phyloP scores from a whole-genome alignment of 2,113 vertebrate species.

The Genyomyrus donnyi region DNA sequence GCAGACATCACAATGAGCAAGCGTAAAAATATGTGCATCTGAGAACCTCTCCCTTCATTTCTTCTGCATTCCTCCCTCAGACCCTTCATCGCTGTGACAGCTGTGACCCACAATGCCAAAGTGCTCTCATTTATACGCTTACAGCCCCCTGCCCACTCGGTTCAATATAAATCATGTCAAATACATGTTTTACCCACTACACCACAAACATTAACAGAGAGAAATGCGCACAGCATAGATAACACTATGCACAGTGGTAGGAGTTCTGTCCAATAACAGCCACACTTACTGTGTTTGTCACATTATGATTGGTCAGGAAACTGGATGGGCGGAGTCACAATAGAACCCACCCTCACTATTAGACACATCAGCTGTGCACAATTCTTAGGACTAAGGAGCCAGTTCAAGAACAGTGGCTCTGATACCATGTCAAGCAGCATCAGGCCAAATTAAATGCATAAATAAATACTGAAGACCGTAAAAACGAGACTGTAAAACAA shows the following conservation, averaged over 20 bases:
- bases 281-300: not conserved
- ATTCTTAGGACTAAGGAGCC: not conserved
- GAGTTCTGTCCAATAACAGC: not conserved
- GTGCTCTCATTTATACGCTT: not conserved
- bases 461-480: not conserved
- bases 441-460: not conserved
- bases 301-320: not conserved
- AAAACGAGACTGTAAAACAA: not conserved
- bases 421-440: not conserved
- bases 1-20: not conserved
- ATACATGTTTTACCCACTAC: not conserved
- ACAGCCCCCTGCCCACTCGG: not conserved
- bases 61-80: not conserved
- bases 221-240: not conserved
- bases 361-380: not conserved
- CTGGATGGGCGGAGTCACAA: not conserved
- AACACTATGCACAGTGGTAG: not conserved
- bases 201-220: not conserved
- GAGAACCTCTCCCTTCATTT: not conserved
- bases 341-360: not conserved
- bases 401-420: not conserved
- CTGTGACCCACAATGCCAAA: not conserved
- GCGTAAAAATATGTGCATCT: not conserved
- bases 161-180: not conserved
- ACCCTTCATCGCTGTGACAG: not conserved